Conservation (phyloP, 64 coral and sea anemone species). For the Porites australiensis region DNA sequence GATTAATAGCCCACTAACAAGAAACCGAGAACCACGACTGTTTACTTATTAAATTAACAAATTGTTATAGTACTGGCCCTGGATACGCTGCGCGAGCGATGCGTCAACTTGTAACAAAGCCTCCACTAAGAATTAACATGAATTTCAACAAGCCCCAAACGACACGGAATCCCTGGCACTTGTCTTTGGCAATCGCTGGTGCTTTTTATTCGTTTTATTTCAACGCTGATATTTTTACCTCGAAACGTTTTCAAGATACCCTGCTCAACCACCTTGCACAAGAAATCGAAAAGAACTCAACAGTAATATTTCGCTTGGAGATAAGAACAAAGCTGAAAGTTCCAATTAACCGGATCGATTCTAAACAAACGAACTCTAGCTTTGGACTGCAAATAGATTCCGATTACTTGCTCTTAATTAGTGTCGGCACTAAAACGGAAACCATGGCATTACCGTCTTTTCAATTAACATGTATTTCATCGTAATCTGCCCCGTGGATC, state of each 20-base stretch:
- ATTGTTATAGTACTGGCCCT: slow-evolving; percentile 15
- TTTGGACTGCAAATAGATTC: slow-evolving; percentile 6
- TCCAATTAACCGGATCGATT: not conserved
- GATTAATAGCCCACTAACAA: slow-evolving; percentile 59
- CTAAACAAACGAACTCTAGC: not conserved
- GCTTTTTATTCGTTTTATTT: not conserved
- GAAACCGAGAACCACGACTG: slow-evolving; percentile 11
- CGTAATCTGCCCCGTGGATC: not conserved
- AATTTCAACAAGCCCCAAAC: not conserved
- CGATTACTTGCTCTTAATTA: slow-evolving; percentile 53
- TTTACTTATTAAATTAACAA: slow-evolving; percentile 63
- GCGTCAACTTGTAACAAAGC: not conserved
- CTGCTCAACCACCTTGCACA: no score
- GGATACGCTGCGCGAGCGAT: not conserved
- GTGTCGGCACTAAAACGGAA: slow-evolving; percentile 51
- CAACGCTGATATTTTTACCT: not conserved
- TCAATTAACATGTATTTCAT: slow-evolving; percentile 58
- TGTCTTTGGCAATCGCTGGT: not conserved
- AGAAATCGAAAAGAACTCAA: not conserved
- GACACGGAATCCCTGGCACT: not conserved
- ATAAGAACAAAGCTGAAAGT: slow-evolving; percentile 25
- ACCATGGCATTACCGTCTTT: not conserved
- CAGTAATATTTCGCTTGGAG: not conserved
- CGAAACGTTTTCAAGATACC: not conserved
- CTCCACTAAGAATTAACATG: not conserved